Conservation (phyloP, 2,113 vertebrate species). For the Tapirus terrestris region DNA sequence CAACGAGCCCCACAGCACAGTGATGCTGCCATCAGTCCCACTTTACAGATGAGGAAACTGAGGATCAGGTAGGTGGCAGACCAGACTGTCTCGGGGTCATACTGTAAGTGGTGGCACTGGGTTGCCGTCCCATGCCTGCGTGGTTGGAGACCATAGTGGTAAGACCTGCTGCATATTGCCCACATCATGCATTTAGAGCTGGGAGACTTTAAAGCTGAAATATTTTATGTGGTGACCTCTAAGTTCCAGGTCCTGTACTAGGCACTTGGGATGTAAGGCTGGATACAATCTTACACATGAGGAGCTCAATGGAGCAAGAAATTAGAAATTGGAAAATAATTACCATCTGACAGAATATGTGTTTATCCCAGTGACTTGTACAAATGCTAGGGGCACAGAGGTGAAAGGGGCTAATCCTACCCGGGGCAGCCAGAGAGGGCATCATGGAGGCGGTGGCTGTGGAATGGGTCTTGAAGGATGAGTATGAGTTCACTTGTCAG, state of each 20-base stretch:
- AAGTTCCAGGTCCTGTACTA: background rate
- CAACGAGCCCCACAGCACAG: background rate
- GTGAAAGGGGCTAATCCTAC: background rate
- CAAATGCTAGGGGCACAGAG: background rate
- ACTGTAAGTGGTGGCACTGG: background rate
- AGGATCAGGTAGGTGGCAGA: background rate
- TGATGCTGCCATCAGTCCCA: background rate
- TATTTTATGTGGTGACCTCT: background rate
- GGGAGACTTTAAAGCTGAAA: background rate
- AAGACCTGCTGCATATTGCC: background rate
- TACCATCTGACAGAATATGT: accelerated
- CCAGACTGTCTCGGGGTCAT: background rate
- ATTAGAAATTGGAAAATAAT: background rate
- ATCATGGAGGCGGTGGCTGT: background rate
- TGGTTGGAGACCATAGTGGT: background rate
- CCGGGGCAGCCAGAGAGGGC: background rate
- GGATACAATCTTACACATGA: background rate
- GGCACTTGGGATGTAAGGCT: background rate
- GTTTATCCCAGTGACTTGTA: background rate
- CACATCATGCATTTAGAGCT: background rate
- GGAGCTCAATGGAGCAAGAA: background rate
- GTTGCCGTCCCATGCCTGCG: background rate
- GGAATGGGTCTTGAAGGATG: background rate
- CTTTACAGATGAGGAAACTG: background rate
- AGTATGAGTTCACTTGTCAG: background rate